A percentile compares a stretch with the other conserved stretches of the same genome.
These are phyloP conservation scores for Prolemur simus DNA, from an alignment of 2,113 vertebrate species.

Conservation along the genomic window DNA sequence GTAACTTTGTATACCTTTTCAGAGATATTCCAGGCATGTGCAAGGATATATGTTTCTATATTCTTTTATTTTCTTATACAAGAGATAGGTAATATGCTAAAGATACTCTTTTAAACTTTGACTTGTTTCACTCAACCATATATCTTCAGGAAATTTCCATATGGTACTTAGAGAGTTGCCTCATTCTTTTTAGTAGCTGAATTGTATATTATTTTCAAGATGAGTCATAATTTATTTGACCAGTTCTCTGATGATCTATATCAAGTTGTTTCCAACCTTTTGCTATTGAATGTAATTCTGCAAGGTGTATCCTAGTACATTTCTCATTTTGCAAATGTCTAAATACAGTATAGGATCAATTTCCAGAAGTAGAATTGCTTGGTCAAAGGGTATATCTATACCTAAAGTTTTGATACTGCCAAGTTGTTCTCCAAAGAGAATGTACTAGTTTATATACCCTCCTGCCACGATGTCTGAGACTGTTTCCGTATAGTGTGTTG, in stretches of 20 bases:
- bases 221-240: slow-evolving; percentile 35
- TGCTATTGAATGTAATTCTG: not conserved
- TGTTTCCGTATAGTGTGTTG: not conserved
- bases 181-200: slow-evolving; percentile 24
- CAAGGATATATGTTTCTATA: not conserved
- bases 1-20: not conserved
- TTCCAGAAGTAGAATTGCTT: not conserved
- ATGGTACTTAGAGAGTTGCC: not conserved
- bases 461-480: not conserved
- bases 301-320: not conserved
- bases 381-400: not conserved
- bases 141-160: not conserved
- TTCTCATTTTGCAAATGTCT: not conserved
- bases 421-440: not conserved
- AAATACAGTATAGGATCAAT: not conserved
- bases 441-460: not conserved
- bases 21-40: not conserved
- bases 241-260: not conserved
- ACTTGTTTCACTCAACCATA: not conserved
- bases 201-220: not conserved
- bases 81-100: not conserved
- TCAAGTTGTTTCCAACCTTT: slow-evolving; percentile 19
- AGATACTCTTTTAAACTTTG: slow-evolving; percentile 17
- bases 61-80: slow-evolving; percentile 15
- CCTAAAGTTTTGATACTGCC: not conserved